Evolutionary conservation across 2,888 invertebrate species (phyloP), one percentile per base, ranked within the genome.

Genomic region (Eupithecia pulchellata): DNA sequence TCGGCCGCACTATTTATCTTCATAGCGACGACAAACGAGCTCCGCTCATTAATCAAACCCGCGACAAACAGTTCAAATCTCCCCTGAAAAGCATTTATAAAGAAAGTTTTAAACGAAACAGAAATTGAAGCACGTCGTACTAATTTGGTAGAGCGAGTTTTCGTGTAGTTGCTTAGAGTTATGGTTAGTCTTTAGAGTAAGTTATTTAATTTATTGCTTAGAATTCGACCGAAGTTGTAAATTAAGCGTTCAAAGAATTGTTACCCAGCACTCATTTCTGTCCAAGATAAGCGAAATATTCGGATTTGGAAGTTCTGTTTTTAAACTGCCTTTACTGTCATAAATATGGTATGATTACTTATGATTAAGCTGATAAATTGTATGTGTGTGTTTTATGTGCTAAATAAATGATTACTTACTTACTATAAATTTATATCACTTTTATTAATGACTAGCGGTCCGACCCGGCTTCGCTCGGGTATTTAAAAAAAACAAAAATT

Each of bases 41-140:
- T 68, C 36, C 69, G 80, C 81, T 85, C 86, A 80, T 86, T 86
- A 82, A 87, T 87, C 87, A 87, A 80, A 83, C 75, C 74, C 77
- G 57, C 71, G 77, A 78, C 78, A 78, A 82, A 81, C 77, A 78
- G 77, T 79, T 71, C 52, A 72, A 74, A 77, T 75, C 74, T 75
- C 52, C 67, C 64, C 64, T 47, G 65, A 70, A 60, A 72, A 72
- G 36, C 68, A 64, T 74, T 74, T 68, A 67, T 74, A 73, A 67
- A 52, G 67, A 74, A 71, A 60, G 69, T 71, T 67, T 69, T 32
- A 65, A 68, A 66, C 62, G 32, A 66, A 71, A 68, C 29, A 66
- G 69, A 64, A 66, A 58, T 58, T 29, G 47, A 73, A 63, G 36
- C 67, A 69, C 72, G 68, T 66, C 58, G 63, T 66, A 47, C 30